Base-by-base conservation (phyloP, 2,797 vertebrate species). In the Anas bahamensis region DNA sequence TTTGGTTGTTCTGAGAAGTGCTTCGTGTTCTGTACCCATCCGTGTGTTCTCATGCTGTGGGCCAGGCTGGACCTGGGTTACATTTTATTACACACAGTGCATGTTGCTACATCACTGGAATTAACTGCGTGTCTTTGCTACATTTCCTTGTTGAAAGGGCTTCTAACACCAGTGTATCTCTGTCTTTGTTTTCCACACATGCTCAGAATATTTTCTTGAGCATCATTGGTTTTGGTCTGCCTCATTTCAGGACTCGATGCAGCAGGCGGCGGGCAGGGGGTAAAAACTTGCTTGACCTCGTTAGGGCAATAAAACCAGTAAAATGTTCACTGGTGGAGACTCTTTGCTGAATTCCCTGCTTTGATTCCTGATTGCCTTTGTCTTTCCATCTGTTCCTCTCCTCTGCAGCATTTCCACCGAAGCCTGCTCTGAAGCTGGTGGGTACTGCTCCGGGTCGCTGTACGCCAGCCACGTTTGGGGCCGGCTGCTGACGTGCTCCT, bases 341-440 rank as follows among this genome's bases (percentile, higher is more conserved):
- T 61, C 56, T 94, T 66, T n/a, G 78, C 61, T 89, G 82, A 55
- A 1, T 29, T 41, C 10, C n/a, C 64, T 70, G 60, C 89, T 96
- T 81, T 95, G 82, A 71, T 86, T 95, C 87, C 55, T 94, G 89
- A 28, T 70, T 85, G 81, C 55, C 88, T 95, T 86, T 96, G 94
- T 91, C 83, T 50, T 93, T 94, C 88, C 94, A 95, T 93, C 76
- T 96, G 70, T 94, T 96, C 75, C 2, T 73, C 91, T 93, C 80
- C 17, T 91, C 85, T 94, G 77, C 60, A 88, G 79, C 78, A 42
- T 83, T 94, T 88, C 61, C 61, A 50, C 48, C 19, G 1, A 88
- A 37, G 56, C 33, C 77, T 82, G 64, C 63, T 88, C 64, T 55
- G 64, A 75, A 65, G 79, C 86, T 85, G 75, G 44, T 88, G 93